phyloP scores from a whole-genome alignment of 2,113 vertebrate species.

The Epinephelus cyanopodus region DNA sequence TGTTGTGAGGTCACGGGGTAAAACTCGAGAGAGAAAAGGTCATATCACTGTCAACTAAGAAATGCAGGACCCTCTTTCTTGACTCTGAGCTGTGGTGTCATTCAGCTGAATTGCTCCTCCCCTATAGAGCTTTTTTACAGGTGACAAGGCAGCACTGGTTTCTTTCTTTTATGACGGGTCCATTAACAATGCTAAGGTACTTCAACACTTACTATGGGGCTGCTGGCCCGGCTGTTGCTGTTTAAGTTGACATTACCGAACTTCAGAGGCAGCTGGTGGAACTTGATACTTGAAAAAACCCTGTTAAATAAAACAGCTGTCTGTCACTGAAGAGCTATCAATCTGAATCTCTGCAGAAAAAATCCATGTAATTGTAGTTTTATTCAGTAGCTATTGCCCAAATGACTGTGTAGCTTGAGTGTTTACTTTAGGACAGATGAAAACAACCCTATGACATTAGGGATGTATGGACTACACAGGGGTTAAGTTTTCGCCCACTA shows the following conservation, averaged over 20 bases:
- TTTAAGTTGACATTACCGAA: not conserved
- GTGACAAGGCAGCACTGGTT: conserved; percentile 14
- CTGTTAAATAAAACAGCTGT: not conserved
- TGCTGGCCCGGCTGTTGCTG: not conserved
- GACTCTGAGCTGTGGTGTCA: not conserved
- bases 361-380: not conserved
- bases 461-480: not conserved
- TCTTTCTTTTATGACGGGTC: conserved; percentile 2
- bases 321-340: not conserved
- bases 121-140: not conserved
- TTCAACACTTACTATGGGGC: conserved; percentile 16
- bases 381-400: not conserved
- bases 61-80: not conserved
- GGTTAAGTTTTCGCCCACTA: not conserved
- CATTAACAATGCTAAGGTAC: conserved; percentile 31
- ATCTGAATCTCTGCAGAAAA: not conserved
- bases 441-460: not conserved
- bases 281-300: not conserved
- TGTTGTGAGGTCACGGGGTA: too few species aligned
- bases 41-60: not conserved
- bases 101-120: conserved; percentile 2
- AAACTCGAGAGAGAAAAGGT: conserved; percentile 8
- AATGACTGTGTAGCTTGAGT: not conserved
- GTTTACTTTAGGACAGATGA: not conserved
- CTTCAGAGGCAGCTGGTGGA: not conserved